These are phyloP conservation scores for Phylloscopus trochiloides DNA, from an alignment of 2,113 vertebrate species.

Conservation along the genomic window DNA sequence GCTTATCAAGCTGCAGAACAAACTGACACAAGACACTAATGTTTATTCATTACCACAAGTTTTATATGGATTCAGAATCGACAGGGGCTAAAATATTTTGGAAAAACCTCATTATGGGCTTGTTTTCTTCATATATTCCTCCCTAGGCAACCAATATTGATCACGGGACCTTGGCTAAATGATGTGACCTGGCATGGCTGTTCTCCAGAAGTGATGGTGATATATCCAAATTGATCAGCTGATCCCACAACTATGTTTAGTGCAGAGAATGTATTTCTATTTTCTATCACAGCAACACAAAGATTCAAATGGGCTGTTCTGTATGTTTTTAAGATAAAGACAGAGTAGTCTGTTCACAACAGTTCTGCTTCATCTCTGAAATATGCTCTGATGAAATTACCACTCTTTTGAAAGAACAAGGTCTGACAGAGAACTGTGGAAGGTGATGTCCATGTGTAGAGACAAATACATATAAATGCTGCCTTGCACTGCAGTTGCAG, in stretches of 20 bases:
- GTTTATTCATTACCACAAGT: background rate
- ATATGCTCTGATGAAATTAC: background rate
- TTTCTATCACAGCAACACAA: background rate
- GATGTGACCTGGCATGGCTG: background rate
- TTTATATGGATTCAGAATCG: background rate
- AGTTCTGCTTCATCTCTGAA: background rate
- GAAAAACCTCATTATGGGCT: background rate
- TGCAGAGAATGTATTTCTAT: background rate
- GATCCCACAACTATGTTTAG: background rate
- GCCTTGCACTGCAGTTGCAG: background rate
- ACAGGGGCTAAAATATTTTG: background rate
- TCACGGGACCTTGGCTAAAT: background rate
- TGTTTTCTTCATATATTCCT: background rate
- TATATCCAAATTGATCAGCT: background rate
- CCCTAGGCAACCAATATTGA: background rate
- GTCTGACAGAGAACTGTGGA: background rate
- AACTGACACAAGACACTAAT: background rate
- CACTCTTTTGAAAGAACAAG: background rate
- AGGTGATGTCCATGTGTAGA: background rate
- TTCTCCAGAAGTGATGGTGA: background rate
- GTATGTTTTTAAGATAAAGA: background rate
- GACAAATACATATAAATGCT: background rate
- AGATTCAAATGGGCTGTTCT: background rate
- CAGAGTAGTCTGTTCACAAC: accelerated
- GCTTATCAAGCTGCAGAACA: background rate